Conservation (phyloP, 2,113 vertebrate species). For the Lepus americanus region DNA sequence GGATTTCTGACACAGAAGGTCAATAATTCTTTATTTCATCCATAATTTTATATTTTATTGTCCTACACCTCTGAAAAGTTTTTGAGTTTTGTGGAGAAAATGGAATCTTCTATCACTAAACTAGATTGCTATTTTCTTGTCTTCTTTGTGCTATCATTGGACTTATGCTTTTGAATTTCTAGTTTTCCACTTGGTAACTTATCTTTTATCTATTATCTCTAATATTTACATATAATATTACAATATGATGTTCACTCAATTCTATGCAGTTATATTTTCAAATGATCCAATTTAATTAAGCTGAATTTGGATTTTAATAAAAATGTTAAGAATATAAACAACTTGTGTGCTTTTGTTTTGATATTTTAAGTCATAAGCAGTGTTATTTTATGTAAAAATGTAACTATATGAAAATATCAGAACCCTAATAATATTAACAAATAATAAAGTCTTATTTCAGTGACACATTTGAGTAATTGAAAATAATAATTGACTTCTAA, state of each 20-base stretch:
- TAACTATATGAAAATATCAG: background rate
- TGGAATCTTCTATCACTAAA: constrained; percentile 82
- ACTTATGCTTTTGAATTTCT: constrained; percentile 55
- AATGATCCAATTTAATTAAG: background rate
- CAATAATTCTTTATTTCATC: constrained; percentile 88
- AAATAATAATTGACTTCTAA: background rate
- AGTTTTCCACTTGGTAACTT: constrained; percentile 60
- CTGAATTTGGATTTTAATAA: background rate
- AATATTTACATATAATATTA: background rate
- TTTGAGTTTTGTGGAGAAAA: constrained; percentile 84
- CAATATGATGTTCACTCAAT: accelerated
- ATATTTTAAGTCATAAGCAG: background rate
- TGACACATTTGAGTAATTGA: background rate
- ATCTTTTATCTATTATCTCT: constrained; percentile 20
- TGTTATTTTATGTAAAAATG: background rate
- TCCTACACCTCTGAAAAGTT: constrained; percentile 83
- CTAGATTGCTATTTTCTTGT: constrained; percentile 77
- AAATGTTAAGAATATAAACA: background rate
- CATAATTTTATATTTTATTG: constrained; percentile 87
- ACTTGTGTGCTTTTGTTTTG: background rate
- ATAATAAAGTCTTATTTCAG: background rate
- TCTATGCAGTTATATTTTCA: background rate
- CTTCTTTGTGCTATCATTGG: constrained; percentile 68
- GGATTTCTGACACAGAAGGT: constrained; percentile 87
- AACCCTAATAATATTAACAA: background rate